A percentile compares a stretch with the other conserved stretches of the same genome.
Conservation (phyloP, 2,797 vertebrate species). For the Characodon lateralis region DNA sequence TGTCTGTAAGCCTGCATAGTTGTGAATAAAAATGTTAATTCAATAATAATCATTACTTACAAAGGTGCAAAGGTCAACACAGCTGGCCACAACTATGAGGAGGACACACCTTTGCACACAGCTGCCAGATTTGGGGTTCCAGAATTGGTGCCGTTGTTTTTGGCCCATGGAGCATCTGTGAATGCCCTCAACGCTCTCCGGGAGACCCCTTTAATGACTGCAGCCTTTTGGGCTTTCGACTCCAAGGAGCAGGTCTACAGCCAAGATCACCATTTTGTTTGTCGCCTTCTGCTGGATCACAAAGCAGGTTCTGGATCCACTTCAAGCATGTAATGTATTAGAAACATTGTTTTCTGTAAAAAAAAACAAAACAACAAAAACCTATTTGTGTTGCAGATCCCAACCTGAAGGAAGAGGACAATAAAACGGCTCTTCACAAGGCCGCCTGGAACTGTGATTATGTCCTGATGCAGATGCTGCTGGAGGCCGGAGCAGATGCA, state of each 20-base stretch:
- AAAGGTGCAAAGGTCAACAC: slow-evolving; percentile 89
- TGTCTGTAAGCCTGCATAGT: background rate
- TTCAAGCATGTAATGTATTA: background rate
- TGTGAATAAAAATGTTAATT: background rate
- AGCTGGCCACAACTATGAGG: slow-evolving; percentile 83
- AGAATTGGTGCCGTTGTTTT: slow-evolving; percentile 87
- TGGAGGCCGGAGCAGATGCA: slow-evolving; percentile 88
- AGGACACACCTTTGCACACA: slow-evolving; percentile 89
- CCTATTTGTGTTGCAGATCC: slow-evolving; percentile 71
- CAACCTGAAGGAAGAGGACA: slow-evolving; percentile 87
- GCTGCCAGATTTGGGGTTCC: slow-evolving; percentile 88
- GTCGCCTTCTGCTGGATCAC: slow-evolving; percentile 89
- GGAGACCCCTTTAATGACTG: slow-evolving; percentile 90
- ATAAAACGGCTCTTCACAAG: slow-evolving; percentile 93
- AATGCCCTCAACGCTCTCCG: slow-evolving; percentile 83
- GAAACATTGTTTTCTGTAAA: background rate
- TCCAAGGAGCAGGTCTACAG: slow-evolving; percentile 89
- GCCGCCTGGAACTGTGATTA: slow-evolving; percentile 97
- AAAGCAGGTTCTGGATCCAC: slow-evolving; percentile 64
- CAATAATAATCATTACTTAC: background rate
- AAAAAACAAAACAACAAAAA: too few species aligned
- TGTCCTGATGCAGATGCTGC: slow-evolving; percentile 88
- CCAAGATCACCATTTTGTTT: slow-evolving; percentile 87
- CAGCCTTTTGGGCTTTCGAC: slow-evolving; percentile 90
- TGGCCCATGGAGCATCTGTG: slow-evolving; percentile 84